Percentiles rank a stretch among this genome's conserved stretches.
Evolutionary conservation across 2,113 vertebrate species (phyloP).

Genomic region (Lichenostomus cassidix): DNA sequence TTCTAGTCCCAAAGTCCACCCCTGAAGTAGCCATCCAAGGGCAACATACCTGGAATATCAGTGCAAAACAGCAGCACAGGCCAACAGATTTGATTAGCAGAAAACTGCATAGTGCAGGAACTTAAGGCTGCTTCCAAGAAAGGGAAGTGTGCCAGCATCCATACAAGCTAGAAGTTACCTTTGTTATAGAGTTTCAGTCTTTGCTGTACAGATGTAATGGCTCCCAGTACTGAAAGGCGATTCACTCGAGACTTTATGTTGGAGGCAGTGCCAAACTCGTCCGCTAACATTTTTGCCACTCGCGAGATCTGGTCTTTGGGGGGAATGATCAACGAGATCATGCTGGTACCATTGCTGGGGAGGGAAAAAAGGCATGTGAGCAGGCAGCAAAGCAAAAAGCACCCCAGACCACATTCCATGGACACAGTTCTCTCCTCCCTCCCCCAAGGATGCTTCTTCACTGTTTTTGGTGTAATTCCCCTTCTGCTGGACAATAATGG

Average conservation of each 20-base stretch:
- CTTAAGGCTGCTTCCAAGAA: slow-evolving; percentile 11
- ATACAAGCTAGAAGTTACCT: slow-evolving; percentile 77
- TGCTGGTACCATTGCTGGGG: slow-evolving; percentile 97
- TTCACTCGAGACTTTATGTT: slow-evolving; percentile 99
- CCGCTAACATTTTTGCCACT: slow-evolving; percentile 99
- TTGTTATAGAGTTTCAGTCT: slow-evolving; percentile 99
- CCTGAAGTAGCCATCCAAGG: background rate
- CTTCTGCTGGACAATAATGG: background rate
- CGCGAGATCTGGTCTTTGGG: slow-evolving; percentile 99
- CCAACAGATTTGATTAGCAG: slow-evolving; percentile 27
- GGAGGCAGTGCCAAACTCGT: slow-evolving; percentile 98
- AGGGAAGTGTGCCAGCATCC: slow-evolving; percentile 39
- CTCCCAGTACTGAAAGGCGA: slow-evolving; percentile 97
- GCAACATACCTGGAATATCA: slow-evolving; percentile 14
- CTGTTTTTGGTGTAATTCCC: background rate
- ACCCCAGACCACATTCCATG: background rate
- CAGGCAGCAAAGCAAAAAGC: background rate
- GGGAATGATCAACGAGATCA: slow-evolving; percentile 99
- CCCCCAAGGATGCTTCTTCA: background rate
- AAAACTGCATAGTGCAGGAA: background rate
- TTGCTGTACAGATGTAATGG: slow-evolving; percentile 99
- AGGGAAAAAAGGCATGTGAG: slow-evolving; percentile 2
- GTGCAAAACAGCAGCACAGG: slow-evolving; percentile 18
- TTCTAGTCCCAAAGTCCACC: background rate
- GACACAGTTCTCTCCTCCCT: background rate